phyloP scores from a whole-genome alignment of 2,113 vertebrate species.

The Stercorarius parasiticus region DNA sequence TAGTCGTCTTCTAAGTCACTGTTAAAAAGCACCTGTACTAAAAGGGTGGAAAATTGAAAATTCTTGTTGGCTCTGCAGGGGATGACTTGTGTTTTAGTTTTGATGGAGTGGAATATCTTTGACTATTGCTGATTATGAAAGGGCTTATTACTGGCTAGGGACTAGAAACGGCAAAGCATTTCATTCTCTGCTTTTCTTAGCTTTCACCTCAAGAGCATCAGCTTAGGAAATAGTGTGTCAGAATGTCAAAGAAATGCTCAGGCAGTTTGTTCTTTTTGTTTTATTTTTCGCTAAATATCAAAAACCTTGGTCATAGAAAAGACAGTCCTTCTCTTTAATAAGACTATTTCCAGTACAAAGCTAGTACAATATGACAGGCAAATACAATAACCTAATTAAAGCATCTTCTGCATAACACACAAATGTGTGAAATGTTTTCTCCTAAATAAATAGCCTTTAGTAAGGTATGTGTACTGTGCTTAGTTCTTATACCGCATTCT shows the following conservation, averaged over 20 bases:
- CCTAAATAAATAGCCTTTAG: constrained; percentile 38
- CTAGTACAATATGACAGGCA: constrained; percentile 43
- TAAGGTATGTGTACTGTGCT: not conserved
- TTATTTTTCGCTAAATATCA: constrained; percentile 56
- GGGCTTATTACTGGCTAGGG: constrained; percentile 47
- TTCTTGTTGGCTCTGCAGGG: constrained; percentile 60
- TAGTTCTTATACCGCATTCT: not conserved
- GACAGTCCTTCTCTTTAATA: constrained; percentile 65
- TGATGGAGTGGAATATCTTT: constrained; percentile 53
- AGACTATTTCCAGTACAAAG: constrained; percentile 15
- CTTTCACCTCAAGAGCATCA: constrained; percentile 27
- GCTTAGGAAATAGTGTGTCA: constrained; percentile 32
- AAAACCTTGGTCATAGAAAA: constrained; percentile 27
- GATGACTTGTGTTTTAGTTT: constrained; percentile 48
- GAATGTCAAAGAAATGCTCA: constrained; percentile 56
- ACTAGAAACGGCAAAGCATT: constrained; percentile 33
- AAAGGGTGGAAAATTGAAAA: constrained; percentile 67
- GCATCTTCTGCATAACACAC: constrained; percentile 15
- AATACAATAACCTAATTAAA: constrained; percentile 58
- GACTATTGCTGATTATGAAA: constrained; percentile 59
- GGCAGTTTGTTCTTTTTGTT: constrained; percentile 51
- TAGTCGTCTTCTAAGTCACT: constrained; percentile 10
- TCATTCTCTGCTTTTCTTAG: constrained; percentile 28
- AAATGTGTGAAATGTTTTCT: constrained; percentile 46
- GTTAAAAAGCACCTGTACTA: constrained; percentile 60